Conservation (phyloP, 2,888 invertebrate species). For the Eudemis profundana region DNA sequence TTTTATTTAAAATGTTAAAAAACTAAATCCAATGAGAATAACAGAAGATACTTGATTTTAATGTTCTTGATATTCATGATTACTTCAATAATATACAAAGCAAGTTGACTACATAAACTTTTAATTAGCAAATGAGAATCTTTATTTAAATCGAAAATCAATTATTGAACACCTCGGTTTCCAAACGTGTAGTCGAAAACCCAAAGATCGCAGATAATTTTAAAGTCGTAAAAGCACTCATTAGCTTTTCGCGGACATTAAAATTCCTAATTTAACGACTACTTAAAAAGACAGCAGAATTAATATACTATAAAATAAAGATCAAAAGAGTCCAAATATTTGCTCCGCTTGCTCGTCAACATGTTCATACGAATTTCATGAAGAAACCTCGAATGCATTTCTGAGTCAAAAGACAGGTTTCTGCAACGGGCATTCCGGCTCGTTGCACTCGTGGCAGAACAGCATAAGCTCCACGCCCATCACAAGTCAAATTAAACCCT, state of each 20-base stretch:
- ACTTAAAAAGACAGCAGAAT: constrained; percentile 36
- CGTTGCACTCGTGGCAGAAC: constrained; percentile 56
- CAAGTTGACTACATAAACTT: neutral
- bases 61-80: no score
- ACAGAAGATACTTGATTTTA: no score
- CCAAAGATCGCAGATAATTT: constrained; percentile 32
- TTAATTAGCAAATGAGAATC: constrained; percentile 11
- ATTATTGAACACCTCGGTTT: constrained; percentile 26
- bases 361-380: constrained; percentile 72
- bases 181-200: constrained; percentile 17
- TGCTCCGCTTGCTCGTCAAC: constrained; percentile 55
- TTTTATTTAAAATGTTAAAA: no score
- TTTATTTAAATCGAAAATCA: constrained; percentile 34
- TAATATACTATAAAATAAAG: constrained; percentile 38
- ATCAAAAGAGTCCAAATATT: constrained; percentile 49
- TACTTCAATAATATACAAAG: no score
- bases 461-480: constrained; percentile 54
- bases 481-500: constrained; percentile 61
- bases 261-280: constrained; percentile 40
- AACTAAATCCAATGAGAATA: no score
- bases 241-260: constrained; percentile 38
- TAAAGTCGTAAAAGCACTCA: constrained; percentile 30
- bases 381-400: constrained; percentile 70
- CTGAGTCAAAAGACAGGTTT: constrained; percentile 77
- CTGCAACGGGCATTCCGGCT: constrained; percentile 76